Base-by-base conservation (phyloP, 2,888 invertebrate genomes). In the Acronicta alni region DNA sequence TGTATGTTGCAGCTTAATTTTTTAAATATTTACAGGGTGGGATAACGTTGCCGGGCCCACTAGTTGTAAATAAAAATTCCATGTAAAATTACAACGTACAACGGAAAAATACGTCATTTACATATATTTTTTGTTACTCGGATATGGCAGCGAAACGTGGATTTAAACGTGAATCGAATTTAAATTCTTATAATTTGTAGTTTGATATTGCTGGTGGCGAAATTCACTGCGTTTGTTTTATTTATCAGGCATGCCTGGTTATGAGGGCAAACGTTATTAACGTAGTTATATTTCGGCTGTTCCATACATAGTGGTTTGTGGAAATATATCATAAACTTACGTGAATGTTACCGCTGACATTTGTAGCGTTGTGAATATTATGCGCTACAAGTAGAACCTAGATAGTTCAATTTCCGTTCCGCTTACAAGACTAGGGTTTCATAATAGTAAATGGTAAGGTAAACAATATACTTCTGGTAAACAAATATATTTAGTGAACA, bases 361-460 rank as follows among this genome's bases (percentile, higher is more conserved):
- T 26, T 41, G 39, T 38, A 8, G 8, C 48, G 39, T 54, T 41
- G 14, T 38, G 32, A 46, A 42, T 46, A 45, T 45, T 35, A 26
- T 44, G 16, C 14, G 16, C 14, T 20, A 14, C 10, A 18, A 42
- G 70, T 68, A 75, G 75, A 30, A 30, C 10, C 12, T 61, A 67
- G 68, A 69, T 71, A 68, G 60, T 49, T 68, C 58, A 75, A 78
- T 77, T 80, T 75, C 67, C 70, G 45, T 55, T 62, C 43, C 18
- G 30, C 5, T 42, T 39, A n/a, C 18, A 42, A 57, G 14, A 47
- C 57, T 58, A 47, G 46, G 3, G 41, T 46, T 56, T 43, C 20
- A 32, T 48, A 57, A 39, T 58, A 55, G 54, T 12, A 41, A 72
- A 72, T 57, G 41, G 53, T 37, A 55, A 55, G 23, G 41, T 55